These are phyloP conservation scores for Montipora capitata DNA, from an alignment of 92 coral and sea anemone genomes.

Conservation along the genomic window DNA sequence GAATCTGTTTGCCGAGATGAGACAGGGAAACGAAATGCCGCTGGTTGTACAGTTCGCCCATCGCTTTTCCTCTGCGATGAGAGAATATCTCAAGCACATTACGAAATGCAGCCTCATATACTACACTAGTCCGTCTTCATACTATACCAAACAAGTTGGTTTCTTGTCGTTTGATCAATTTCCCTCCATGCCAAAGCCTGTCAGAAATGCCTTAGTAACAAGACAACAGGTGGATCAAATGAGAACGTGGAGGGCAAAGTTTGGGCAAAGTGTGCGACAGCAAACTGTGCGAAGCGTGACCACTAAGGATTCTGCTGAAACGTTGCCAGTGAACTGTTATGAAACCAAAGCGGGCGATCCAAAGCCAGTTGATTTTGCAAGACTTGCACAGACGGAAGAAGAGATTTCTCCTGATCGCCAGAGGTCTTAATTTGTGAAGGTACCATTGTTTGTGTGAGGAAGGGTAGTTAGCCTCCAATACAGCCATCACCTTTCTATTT, in stretches of 20 bases:
- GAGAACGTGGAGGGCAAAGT: constrained; percentile 50
- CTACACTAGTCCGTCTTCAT: constrained; percentile 41
- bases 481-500: constrained; percentile 48
- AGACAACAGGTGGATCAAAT: constrained; percentile 21
- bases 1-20: constrained; percentile 51
- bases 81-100: constrained; percentile 42
- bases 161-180: constrained; percentile 39
- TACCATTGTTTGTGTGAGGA: constrained; percentile 33
- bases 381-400: constrained; percentile 1
- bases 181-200: not conserved
- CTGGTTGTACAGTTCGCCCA: constrained; percentile 56
- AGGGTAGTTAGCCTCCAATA: constrained; percentile 25
- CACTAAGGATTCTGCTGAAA: constrained; percentile 37
- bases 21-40: constrained; percentile 48
- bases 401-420: not conserved
- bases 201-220: not conserved
- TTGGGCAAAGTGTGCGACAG: constrained; percentile 33
- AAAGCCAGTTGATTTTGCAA: constrained; percentile 3
- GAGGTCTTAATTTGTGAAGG: no score
- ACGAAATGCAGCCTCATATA: constrained; percentile 14
- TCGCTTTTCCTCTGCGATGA: constrained; percentile 40
- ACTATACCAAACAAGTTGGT: constrained; percentile 30
- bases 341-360: not conserved
- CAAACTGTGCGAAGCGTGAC: constrained; percentile 21
- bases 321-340: constrained; percentile 29